phyloP scores from a whole-genome alignment of 2,797 vertebrate species.

The Syncerus caffer region DNA sequence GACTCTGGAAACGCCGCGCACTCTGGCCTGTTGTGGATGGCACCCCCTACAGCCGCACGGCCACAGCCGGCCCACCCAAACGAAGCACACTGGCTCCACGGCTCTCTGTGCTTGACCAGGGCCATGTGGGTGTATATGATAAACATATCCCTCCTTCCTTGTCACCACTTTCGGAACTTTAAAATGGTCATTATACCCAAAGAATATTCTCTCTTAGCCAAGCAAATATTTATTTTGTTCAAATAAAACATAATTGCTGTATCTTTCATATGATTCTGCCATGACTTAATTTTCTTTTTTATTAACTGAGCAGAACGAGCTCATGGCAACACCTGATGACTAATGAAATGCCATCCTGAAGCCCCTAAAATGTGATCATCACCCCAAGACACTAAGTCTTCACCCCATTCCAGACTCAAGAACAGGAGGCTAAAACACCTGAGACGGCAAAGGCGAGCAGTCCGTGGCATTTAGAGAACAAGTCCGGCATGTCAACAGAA shows the following conservation, averaged over 20 bases:
- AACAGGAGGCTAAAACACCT: not conserved
- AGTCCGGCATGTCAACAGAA: not conserved
- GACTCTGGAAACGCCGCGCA: not conserved
- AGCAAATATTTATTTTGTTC: not conserved
- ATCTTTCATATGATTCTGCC: not conserved
- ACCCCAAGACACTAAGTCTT: not conserved
- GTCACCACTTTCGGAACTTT: not conserved
- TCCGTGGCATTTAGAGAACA: not conserved
- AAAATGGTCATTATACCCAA: not conserved
- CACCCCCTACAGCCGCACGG: accelerated
- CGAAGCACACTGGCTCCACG: not conserved
- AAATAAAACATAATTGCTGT: not conserved
- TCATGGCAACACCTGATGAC: not conserved
- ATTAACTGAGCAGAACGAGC: not conserved
- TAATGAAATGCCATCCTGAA: not conserved
- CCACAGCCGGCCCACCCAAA: not conserved
- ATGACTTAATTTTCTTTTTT: not conserved
- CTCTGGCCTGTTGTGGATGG: not conserved
- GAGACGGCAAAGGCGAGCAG: not conserved
- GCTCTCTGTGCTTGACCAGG: not conserved
- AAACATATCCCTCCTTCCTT: not conserved
- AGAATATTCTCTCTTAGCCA: not conserved
- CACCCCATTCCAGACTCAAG: not conserved
- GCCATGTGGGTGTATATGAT: not conserved
- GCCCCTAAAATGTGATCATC: not conserved